phyloP scores from a whole-genome alignment of 2,113 vertebrate species.

The Aspiorhynchus laticeps region DNA sequence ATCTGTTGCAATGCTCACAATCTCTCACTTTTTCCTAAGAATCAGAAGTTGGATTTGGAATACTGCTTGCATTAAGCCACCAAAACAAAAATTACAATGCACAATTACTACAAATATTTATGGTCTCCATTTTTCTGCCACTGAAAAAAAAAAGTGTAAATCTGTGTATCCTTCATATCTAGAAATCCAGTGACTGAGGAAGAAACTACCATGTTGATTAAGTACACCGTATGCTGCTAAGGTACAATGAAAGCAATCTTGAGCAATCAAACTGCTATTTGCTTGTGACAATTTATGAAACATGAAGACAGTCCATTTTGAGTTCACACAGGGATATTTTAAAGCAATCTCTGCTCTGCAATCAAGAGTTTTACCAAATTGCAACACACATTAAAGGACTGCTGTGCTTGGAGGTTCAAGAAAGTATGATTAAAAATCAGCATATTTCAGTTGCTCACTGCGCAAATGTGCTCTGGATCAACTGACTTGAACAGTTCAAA shows the following conservation, averaged over 20 bases:
- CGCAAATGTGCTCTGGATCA: conserved; percentile 20
- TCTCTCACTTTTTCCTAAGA: not conserved
- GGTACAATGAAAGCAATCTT: not conserved
- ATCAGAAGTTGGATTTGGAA: not conserved
- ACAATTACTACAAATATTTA: not conserved
- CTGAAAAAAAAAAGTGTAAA: not conserved
- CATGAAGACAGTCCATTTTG: not conserved
- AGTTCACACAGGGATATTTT: not conserved
- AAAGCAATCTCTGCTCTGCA: conserved; percentile 3
- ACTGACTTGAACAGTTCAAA: conserved; percentile 31
- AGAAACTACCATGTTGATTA: not conserved
- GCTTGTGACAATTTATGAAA: not conserved
- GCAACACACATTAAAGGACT: conserved; percentile 3
- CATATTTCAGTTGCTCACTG: not conserved
- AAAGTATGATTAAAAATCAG: not conserved
- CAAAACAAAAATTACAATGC: too few relatives aligned
- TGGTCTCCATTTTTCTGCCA: not conserved
- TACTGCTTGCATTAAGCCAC: not conserved
- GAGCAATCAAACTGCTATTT: conserved; percentile 9
- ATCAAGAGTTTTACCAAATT: conserved; percentile 21
- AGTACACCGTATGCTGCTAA: not conserved
- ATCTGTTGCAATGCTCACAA: not conserved
- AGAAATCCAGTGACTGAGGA: not conserved
- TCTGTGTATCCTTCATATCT: not conserved
- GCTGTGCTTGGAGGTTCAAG: not conserved